These are phyloP conservation scores for Meganola albula DNA, from an alignment of 2,888 invertebrate species.

Conservation along the genomic window DNA sequence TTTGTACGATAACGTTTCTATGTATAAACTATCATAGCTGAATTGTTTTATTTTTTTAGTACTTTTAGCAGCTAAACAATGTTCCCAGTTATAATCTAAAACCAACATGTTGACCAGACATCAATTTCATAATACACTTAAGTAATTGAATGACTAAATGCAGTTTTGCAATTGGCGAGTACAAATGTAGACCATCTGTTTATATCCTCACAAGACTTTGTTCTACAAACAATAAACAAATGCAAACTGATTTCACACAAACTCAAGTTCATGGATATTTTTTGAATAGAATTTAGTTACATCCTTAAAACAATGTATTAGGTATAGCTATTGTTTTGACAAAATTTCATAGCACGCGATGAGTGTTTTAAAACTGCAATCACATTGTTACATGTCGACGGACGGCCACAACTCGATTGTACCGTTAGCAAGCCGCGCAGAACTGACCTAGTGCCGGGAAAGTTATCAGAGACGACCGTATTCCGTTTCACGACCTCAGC, in stretches of 20 bases:
- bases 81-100: too few species aligned
- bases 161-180: too few species aligned
- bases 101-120: too few species aligned
- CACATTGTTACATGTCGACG: slow-evolving; percentile 68
- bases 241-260: slow-evolving; percentile 25
- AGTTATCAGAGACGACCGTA: slow-evolving; percentile 66
- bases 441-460: slow-evolving; percentile 76
- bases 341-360: slow-evolving; percentile 47
- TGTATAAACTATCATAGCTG: too few species aligned
- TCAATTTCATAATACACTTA: too few species aligned
- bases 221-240: slow-evolving; percentile 4
- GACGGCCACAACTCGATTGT: slow-evolving; percentile 72
- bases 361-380: slow-evolving; percentile 69
- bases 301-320: slow-evolving; percentile 34
- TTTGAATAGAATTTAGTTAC: slow-evolving; percentile 15
- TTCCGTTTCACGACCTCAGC: slow-evolving; percentile 51
- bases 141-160: too few species aligned
- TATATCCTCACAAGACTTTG: too few species aligned
- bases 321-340: too few species aligned
- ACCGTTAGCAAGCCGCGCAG: slow-evolving; percentile 73
- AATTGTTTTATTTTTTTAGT: too few species aligned
- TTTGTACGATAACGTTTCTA: too few species aligned
- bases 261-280: slow-evolving; percentile 60
- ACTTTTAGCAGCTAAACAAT: too few species aligned
- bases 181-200: too few species aligned